A percentile compares a stretch with the other conserved stretches of the same genome.
phyloP scores from a whole-genome alignment of 2,113 vertebrate species.

The Odontesthes bonariensis region DNA sequence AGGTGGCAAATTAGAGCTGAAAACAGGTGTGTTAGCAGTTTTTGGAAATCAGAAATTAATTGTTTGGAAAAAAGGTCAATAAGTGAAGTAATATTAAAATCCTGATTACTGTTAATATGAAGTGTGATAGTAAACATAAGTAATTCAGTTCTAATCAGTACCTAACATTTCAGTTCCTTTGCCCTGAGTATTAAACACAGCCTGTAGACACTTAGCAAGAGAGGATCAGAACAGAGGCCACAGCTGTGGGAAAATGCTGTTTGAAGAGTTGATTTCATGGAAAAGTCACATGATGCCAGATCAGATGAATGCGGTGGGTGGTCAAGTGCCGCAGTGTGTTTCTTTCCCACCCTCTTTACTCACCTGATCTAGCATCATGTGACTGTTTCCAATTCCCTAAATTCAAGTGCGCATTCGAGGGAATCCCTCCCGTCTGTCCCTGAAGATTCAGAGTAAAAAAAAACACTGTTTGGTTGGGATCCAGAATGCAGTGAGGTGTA shows the following conservation, averaged over 20 bases:
- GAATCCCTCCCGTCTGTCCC: neutral
- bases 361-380: neutral
- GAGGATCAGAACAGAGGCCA: neutral
- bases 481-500: neutral
- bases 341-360: neutral
- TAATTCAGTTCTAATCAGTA: neutral
- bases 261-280: neutral
- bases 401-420: neutral
- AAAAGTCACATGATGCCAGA: neutral
- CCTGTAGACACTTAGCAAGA: neutral
- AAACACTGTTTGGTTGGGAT: no score
- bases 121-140: neutral
- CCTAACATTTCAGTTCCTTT: neutral
- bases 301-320: neutral
- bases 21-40: constrained; percentile 13
- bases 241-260: neutral
- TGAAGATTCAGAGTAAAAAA: neutral
- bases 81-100: no score
- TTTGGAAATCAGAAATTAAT: neutral
- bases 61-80: no score
- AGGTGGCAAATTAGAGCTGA: neutral
- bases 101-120: neutral
- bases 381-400: neutral
- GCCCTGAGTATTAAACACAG: neutral
- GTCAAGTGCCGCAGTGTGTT: neutral